Conservation (phyloP, 30 jellyfish, hydroid and myxozoan genomes). For the Pseudorhiza aurosa region DNA sequence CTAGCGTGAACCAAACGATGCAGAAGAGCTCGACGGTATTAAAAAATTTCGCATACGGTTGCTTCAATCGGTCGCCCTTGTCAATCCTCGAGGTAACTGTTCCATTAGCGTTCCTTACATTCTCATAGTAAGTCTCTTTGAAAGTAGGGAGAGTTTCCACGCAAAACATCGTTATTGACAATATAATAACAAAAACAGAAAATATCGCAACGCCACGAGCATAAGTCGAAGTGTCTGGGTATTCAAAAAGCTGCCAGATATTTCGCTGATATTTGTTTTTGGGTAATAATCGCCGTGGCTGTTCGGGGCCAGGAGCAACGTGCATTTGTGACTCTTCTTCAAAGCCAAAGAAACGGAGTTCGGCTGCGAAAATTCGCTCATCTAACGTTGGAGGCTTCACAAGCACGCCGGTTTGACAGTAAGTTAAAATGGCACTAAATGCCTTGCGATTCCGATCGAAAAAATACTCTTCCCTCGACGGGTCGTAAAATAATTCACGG, state of each 20-base stretch:
- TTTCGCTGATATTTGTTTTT: conserved; percentile 60
- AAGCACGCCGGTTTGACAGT: conserved; percentile 92
- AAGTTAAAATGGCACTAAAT: conserved; percentile 90
- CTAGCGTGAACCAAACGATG: conserved; percentile 91
- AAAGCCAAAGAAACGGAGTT: conserved; percentile 93
- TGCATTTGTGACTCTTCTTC: conserved; percentile 92
- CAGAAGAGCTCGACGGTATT: conserved; percentile 73
- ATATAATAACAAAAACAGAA: conserved; percentile 80
- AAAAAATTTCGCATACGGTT: conserved; percentile 57
- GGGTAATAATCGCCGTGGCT: conserved; percentile 67
- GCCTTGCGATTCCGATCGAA: conserved; percentile 96
- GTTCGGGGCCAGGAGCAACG: conserved; percentile 60
- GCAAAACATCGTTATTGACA: conserved; percentile 93
- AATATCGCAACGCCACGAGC: conserved; percentile 88
- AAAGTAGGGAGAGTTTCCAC: conserved; percentile 93
- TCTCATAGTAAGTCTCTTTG: conserved; percentile 59
- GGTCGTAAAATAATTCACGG: conserved; percentile 82
- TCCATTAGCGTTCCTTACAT: conserved; percentile 61
- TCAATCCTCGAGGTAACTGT: conserved; percentile 47
- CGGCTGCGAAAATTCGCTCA: conserved; percentile 94
- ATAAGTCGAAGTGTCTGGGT: conserved; percentile 83
- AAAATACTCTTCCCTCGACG: conserved; percentile 76
- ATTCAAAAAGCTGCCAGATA: conserved; percentile 88
- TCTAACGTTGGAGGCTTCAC: conserved; percentile 90
- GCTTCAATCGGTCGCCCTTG: conserved; percentile 64